Base-by-base conservation (phyloP, 2,797 vertebrate genomes). In the Myripristis murdjan region DNA sequence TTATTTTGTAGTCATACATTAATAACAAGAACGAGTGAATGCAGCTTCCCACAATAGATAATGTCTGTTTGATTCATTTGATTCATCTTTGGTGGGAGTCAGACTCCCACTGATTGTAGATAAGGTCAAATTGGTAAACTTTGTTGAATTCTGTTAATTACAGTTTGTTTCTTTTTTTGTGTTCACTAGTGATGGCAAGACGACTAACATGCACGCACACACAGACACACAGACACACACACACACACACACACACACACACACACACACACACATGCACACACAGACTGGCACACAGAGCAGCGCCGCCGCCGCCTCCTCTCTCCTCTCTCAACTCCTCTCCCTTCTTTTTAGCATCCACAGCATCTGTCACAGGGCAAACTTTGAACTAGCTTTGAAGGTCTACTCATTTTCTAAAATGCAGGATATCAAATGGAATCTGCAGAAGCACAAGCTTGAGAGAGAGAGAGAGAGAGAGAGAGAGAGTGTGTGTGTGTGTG, bases 31-130 rank as follows among this genome's bases (percentile, higher is more conserved):
- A 7, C 11, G 33, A 35, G 28, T 31, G 6, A 31, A 31, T 6
- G 3, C 55, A 23, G 62, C 41, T 56, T 23, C 35, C 58, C 48
- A 79, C 79, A 65, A 67, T 11, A 49, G 35, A 58, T 56, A 53
- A 78, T 67, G 35, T 59, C 18, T 57, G 5, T 71, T 65, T 82
- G 28, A 63, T 59, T n/a, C n/a, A n/a, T n/a, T n/a, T n/a, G n/a
- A n/a, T n/a, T n/a, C n/a, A n/a, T n/a, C n/a, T n/a, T n/a, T n/a
- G n/a, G n/a, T n/a, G n/a, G n/a, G 15, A 67, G n/a, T 49, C 52
- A 70, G 23, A 68, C 28, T 31, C 55, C 51, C 16, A 33, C 22
- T 35, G 49, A 70, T 70, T 64, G 23, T 54, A 23, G 65, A 56
- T 48, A 20, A 73, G 15, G 24, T n/a, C 7, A 23, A 31, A 46